Evolutionary conservation across 2,888 invertebrate genomes (phyloP), one percentile per base, ranked within the genome.

Genomic region (Stenichneumon culpator): DNA sequence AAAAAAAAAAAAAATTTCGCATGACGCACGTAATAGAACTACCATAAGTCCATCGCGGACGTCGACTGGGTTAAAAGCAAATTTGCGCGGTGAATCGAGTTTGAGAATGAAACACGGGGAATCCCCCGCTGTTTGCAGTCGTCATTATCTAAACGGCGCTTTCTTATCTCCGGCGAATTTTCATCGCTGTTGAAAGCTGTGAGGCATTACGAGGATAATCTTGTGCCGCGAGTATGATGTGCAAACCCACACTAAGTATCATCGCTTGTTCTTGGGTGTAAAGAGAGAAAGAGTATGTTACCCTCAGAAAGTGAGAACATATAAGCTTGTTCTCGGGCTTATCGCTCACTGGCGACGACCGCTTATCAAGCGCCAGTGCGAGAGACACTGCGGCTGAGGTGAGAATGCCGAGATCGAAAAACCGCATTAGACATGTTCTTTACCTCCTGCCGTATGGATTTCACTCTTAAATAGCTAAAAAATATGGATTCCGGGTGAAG

Each of bases 331-430:
- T 68, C 82, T 72, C n/a, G 32, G 39, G 54, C 87, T 91, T 91
- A 91, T 91, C 91, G 89, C 86, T 79, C 57, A 50, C 70, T 60
- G 67, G 70, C 87, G 89, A 88, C 89, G 86, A 88, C 86, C 87
- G 89, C 90, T 91, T 91, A 91, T 91, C 91, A 91, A 90, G 89
- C 90, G 89, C 88, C 89, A 89, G 91, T 88, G 89, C 87, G 89
- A 87, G 88, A 87, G 88, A 87, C 77, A 78, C 57, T 84, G 86
- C 82, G 67, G 86, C 86, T 78, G 90, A 90, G 91, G 90, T 90
- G 90, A 3, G 16, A 91, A 89, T 87, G 54, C 63, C 32, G 68
- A 73, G 32, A 81, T 25, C 22, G 32, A 19, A 70, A 50, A 54
- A 75, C 6, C 57, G 47, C 39, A 11, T 39, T 39, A 11, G 39